phyloP scores from a whole-genome alignment of 2,797 vertebrate genomes.

The Remorina albescens region DNA sequence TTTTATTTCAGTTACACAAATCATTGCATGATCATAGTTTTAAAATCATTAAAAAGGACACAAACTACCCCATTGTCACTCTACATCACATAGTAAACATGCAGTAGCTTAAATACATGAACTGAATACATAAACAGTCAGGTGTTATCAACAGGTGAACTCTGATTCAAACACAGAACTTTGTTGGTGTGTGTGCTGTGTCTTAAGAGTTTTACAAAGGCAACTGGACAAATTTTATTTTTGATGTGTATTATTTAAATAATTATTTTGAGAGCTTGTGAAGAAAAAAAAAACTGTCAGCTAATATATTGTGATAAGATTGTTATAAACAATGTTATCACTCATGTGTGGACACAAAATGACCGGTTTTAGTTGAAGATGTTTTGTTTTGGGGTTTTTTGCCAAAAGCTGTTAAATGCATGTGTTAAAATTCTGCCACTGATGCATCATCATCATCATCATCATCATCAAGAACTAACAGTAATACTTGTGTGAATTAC shows the following conservation, averaged over 20 bases:
- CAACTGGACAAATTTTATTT: background rate
- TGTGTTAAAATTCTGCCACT: background rate
- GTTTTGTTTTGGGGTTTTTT: too few relatives aligned
- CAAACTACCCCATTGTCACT: conserved; percentile 9
- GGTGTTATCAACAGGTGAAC: background rate
- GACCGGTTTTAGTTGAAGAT: background rate
- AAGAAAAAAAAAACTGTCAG: too few relatives aligned
- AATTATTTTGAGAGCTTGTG: too few relatives aligned
- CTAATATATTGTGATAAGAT: background rate
- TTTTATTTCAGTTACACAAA: background rate
- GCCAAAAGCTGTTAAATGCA: background rate
- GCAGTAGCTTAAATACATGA: conserved; percentile 2
- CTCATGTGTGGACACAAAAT: background rate
- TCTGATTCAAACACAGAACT: background rate
- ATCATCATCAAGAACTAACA: conserved; percentile 2
- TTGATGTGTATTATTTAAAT: background rate
- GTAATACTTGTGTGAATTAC: conserved; percentile 14
- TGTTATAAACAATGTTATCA: background rate
- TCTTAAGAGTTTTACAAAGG: too few relatives aligned
- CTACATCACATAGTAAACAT: background rate
- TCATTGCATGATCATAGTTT: background rate
- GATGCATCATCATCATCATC: background rate
- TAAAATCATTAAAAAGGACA: background rate
- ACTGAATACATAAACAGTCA: background rate
- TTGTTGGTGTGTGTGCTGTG: too few relatives aligned